phyloP scores from a whole-genome alignment of 1,140 invertebrate species.

The Myzus persicae region DNA sequence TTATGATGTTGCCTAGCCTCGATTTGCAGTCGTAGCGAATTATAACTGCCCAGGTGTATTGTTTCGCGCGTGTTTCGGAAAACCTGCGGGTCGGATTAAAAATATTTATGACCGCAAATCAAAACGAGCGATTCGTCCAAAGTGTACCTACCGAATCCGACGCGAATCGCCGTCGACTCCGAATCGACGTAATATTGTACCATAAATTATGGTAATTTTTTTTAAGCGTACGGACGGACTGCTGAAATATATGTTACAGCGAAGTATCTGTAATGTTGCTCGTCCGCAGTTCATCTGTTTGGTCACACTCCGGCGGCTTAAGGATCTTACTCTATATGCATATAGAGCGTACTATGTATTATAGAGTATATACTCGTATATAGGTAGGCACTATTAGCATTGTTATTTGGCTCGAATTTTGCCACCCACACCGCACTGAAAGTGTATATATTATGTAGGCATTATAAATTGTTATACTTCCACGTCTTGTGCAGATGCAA shows the following conservation, averaged over 20 bases:
- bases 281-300: background rate
- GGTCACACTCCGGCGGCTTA: background rate
- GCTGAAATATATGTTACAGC: background rate
- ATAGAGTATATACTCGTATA: background rate
- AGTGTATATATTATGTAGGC: too few relatives aligned
- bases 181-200: background rate
- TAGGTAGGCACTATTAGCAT: background rate
- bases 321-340: background rate
- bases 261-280: background rate
- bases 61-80: background rate
- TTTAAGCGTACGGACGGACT: background rate
- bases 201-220: background rate
- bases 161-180: background rate
- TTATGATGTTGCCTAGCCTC: background rate
- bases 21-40: background rate
- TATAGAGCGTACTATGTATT: too few relatives aligned
- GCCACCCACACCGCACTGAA: background rate
- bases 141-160: background rate
- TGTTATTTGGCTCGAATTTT: background rate
- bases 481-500: background rate
- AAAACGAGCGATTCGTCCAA: background rate
- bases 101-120: background rate
- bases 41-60: background rate
- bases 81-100: constrained; percentile 1
- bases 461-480: background rate